A percentile compares a stretch with the other conserved stretches of the same genome.
phyloP scores from a whole-genome alignment of 2,888 invertebrate species.

The Heliconius sara region DNA sequence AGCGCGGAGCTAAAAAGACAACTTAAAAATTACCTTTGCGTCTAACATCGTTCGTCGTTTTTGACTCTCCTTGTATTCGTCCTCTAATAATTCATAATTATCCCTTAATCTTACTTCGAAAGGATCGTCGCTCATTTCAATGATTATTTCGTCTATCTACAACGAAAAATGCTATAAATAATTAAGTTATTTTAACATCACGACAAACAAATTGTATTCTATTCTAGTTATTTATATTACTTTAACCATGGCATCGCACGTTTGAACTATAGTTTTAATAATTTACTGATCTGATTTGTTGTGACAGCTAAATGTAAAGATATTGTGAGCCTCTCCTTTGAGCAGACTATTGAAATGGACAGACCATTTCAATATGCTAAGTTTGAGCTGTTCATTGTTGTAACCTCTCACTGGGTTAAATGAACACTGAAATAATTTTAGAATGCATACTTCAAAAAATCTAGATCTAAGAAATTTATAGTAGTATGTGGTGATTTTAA shows the following conservation, averaged over 20 bases:
- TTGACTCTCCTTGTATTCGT: conserved; percentile 97
- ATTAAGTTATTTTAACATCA: background rate
- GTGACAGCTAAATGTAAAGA: no score
- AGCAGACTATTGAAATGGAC: no score
- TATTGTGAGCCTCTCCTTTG: no score
- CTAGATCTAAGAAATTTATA: no score
- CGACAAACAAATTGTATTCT: background rate
- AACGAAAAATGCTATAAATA: conserved; percentile 47
- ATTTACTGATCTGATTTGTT: background rate
- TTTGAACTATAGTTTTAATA: background rate
- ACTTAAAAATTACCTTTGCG: conserved; percentile 85
- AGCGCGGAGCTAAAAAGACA: background rate
- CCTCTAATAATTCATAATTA: conserved; percentile 96
- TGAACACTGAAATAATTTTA: no score
- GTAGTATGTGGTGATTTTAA: no score
- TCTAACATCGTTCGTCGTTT: conserved; percentile 95
- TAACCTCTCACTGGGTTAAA: no score
- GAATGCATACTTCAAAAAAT: no score
- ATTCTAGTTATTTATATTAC: background rate
- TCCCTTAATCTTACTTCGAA: conserved; percentile 98
- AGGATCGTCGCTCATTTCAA: conserved; percentile 98
- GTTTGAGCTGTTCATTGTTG: no score
- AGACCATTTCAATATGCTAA: no score
- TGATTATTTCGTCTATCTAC: conserved; percentile 92
- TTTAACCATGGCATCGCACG: background rate